These are phyloP conservation scores for Argyrosomus regius DNA, from an alignment of 2,797 vertebrate species.

Conservation along the genomic window DNA sequence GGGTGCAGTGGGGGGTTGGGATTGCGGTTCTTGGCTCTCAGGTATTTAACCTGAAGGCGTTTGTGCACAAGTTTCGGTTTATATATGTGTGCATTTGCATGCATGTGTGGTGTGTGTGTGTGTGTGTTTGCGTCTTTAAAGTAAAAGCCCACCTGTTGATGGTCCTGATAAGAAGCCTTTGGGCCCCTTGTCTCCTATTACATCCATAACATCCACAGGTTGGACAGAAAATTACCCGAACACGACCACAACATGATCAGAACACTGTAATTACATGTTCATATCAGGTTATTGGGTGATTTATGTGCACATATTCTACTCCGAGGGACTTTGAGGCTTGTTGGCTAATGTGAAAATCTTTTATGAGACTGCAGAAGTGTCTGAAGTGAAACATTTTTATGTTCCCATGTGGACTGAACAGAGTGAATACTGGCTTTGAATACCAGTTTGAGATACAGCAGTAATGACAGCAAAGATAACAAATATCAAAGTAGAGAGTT, in stretches of 20 bases:
- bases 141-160: constrained; percentile 79
- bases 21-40: constrained; percentile 57
- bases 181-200: constrained; percentile 58
- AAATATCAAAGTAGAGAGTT: constrained; percentile 53
- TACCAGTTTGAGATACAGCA: constrained; percentile 46
- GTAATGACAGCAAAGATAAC: constrained; percentile 62
- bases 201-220: constrained; percentile 62
- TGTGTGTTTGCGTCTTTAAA: constrained; percentile 42
- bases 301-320: constrained; percentile 40
- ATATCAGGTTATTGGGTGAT: constrained; percentile 47
- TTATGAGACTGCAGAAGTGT: constrained; percentile 26
- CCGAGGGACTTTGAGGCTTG: constrained; percentile 6
- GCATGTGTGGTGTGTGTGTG: constrained; percentile 15
- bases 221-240: constrained; percentile 47
- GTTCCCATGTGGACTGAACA: constrained; percentile 17
- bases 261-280: constrained; percentile 48
- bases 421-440: constrained; percentile 27
- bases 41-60: constrained; percentile 71
- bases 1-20: constrained; percentile 25
- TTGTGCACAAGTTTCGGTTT: constrained; percentile 47
- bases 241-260: constrained; percentile 52
- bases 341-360: constrained; percentile 38
- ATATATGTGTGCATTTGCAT: constrained; percentile 39
- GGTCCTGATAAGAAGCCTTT: constrained; percentile 67
- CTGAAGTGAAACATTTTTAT: constrained; percentile 31